Evolutionary conservation across 2,113 vertebrate species (phyloP), one percentile per base, ranked within the genome.

Genomic region (Camelus bactrianus): DNA sequence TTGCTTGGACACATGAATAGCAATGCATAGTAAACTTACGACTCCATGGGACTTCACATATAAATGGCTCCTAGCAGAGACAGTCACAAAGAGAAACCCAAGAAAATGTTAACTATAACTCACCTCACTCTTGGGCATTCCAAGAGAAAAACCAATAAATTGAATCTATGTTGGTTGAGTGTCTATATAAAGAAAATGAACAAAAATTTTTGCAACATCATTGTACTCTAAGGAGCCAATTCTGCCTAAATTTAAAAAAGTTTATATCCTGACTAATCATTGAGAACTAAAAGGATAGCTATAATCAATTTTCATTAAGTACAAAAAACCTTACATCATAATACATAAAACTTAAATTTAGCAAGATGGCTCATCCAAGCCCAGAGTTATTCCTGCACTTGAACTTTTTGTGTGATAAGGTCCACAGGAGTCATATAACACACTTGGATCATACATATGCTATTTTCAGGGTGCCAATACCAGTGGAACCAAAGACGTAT

Each of bases 301-400:
- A 54, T 52, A 89, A 70, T 86, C 86, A 77, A 72, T 82, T 86
- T 86, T 89, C 19, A 72, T 64, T 81, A 90, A 72, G 54, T 24
- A 93, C 35, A 50, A 77, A 30, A 30, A 72, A 64, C n/a, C 24
- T 87, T 77, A 70, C 5, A 64, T 85, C 65, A 82, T 4, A 86
- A 95, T 58, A 86, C 28, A 83, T 5, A 88, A 64, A 90, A 83
- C 56, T 87, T 46, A 93, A 91, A 82, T 87, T 94, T 60, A 69
- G 52, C 42, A 89, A 94, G 20, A 62, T 79, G 38, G 38, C 2
- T 65, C 48, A 30, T 46, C 64, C 17, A 56, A 80, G 22, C 42
- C 58, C 35, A 90, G 26, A 75, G 6, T 91, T 67, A 95, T 85
- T 91, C 19, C 80, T 73, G 32, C 20, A 67, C 24, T 70, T 94